A percentile compares a stretch with the other conserved stretches of the same genome.
These are phyloP conservation scores for Ianthella basta DNA, from an alignment of 37 sponge, comb jelly and placozoan species.

Conservation along the genomic window DNA sequence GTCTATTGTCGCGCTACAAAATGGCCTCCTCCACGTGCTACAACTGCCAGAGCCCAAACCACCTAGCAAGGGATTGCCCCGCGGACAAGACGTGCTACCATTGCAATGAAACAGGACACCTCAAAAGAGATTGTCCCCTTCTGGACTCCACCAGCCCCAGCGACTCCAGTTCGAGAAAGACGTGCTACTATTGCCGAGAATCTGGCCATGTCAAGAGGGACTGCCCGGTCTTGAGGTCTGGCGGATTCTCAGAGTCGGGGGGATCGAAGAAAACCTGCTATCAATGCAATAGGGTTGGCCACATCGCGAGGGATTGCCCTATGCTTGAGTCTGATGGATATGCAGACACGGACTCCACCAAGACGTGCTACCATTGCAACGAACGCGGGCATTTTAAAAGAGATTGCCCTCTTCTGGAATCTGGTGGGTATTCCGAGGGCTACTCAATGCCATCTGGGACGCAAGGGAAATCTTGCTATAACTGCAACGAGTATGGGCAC, in stretches of 20 bases:
- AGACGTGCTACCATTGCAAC: conserved; percentile 56
- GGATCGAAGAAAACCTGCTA: conserved; percentile 33
- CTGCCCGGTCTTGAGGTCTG: conserved; percentile 19
- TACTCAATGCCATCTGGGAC: not conserved
- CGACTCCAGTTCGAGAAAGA: not conserved
- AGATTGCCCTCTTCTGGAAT: conserved; percentile 38
- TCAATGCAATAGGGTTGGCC: conserved; percentile 59
- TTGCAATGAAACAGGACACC: conserved; percentile 66
- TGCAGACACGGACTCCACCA: not conserved
- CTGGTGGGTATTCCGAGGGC: not conserved
- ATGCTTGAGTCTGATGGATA: not conserved
- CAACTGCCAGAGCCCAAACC: conserved; percentile 24
- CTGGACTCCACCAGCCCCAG: not conserved
- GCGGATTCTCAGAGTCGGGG: too few species aligned
- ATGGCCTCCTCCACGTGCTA: conserved; percentile 12
- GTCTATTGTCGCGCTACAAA: too few species aligned
- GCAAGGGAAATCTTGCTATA: conserved; percentile 40
- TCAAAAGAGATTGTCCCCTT: conserved; percentile 56
- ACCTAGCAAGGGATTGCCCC: conserved; percentile 16
- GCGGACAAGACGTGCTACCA: conserved; percentile 44
- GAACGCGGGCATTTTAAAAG: conserved; percentile 60
- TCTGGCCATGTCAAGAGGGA: conserved; percentile 56
- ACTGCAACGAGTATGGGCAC: conserved; percentile 63
- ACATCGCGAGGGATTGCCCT: conserved; percentile 61
- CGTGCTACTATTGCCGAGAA: conserved; percentile 57